Evolutionary conservation across 2,797 vertebrate species (phyloP), one percentile per base, ranked within the genome.

Genomic region (Lateolabrax maculatus): DNA sequence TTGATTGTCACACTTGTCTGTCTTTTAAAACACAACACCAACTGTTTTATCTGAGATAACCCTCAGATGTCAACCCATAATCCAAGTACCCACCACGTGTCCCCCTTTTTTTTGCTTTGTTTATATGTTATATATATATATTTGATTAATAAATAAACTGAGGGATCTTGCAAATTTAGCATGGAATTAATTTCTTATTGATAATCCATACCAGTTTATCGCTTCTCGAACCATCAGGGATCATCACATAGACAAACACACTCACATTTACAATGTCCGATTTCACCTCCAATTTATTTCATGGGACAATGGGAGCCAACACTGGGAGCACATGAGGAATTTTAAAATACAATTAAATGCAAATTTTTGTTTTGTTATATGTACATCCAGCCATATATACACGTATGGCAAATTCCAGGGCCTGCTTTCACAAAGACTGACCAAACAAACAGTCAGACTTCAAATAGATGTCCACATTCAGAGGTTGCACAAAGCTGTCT

Each of bases 1-100:
- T 77, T 72, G 51, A 81, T 77, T 77, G 39, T 74, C 55, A 79
- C 65, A 57, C 56, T 49, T 77, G 63, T 83, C 23, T 58, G 37
- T 75, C 43, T 80, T 80, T 58, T 44, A 77, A 69, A 79, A 71
- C 49, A 75, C 21, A 77, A 41, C 16, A 34, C 0, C 4, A 58
- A 52, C 44, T 74, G 3, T 55, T 61, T 51, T 23, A 69, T 69
- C 31, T 69, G 46, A 75, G 34, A 73, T 46, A 71, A 65, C 57
- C 43, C 71, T 75, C 52, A 65, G n/a, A 73, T 63, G 34, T 75
- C 25, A 71, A 2, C 31, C 5, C 10, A 3, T 48, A 31, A 75
- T 75, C 11, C 62, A 37, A 27, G 6, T 34, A 29, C 9, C 4
- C 8, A 29, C 3, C 18, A 61, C 8, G 49, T 79, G 75, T 63